Conservation (phyloP, 2,797 vertebrate genomes). For the Chanos chanos region DNA sequence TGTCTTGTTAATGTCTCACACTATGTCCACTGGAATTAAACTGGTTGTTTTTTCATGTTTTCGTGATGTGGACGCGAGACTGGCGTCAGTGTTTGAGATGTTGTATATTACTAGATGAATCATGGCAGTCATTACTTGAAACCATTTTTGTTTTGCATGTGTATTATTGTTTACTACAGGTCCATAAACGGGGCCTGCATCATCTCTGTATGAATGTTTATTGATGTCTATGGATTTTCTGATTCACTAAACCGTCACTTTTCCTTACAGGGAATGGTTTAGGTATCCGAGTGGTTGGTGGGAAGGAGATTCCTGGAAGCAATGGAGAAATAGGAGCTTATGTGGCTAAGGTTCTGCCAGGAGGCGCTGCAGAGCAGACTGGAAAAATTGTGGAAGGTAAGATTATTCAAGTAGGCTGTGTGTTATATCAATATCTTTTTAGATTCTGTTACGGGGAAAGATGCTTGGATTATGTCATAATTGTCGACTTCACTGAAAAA, state of each 20-base stretch:
- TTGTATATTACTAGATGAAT: too few species aligned
- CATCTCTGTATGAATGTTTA: too few species aligned
- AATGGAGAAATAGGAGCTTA: conserved; percentile 93
- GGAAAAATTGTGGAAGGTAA: conserved; percentile 96
- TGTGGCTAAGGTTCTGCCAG: conserved; percentile 93
- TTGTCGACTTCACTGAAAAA: too few species aligned
- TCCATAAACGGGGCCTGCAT: too few species aligned
- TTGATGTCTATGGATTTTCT: too few species aligned
- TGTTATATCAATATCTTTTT: not conserved
- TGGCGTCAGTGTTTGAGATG: too few species aligned
- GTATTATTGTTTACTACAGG: not conserved
- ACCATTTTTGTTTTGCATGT: too few species aligned
- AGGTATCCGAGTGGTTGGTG: conserved; percentile 92
- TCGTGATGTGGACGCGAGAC: too few species aligned
- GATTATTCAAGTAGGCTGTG: conserved; percentile 1
- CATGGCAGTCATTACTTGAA: too few species aligned
- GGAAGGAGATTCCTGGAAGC: conserved; percentile 92
- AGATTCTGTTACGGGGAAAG: too few species aligned
- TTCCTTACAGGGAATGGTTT: conserved; percentile 74
- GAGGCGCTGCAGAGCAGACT: conserved; percentile 90
- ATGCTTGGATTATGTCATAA: too few species aligned
- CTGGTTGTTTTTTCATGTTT: not conserved
- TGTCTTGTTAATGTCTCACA: conserved; percentile 33
- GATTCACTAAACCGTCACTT: not conserved
- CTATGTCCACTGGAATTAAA: not conserved